These are phyloP conservation scores for Venusia cambrica DNA, from an alignment of 2,888 invertebrate species.

Conservation along the genomic window DNA sequence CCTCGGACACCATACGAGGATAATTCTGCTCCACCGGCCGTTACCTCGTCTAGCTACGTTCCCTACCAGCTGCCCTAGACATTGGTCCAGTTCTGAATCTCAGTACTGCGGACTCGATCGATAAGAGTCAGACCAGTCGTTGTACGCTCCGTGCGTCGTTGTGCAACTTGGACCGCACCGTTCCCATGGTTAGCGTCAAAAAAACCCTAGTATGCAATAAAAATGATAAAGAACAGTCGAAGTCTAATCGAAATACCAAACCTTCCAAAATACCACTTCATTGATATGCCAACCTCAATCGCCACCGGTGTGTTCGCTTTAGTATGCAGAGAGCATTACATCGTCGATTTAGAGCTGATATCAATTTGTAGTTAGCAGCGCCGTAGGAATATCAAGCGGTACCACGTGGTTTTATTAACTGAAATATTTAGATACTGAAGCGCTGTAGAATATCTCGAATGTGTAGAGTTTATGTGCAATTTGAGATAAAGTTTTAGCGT, in stretches of 20 bases:
- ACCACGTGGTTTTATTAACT: constrained; percentile 37
- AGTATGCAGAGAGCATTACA: constrained; percentile 55
- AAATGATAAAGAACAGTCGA: constrained; percentile 32
- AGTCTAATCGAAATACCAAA: constrained; percentile 33
- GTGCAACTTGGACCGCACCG: too few relatives aligned
- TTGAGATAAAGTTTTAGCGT: too few relatives aligned
- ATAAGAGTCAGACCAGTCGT: too few relatives aligned
- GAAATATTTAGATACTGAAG: constrained; percentile 9
- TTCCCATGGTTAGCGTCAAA: too few relatives aligned
- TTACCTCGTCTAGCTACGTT: too few relatives aligned
- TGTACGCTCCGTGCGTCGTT: too few relatives aligned
- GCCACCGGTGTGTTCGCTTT: constrained; percentile 52
- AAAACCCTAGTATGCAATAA: constrained; percentile 14
- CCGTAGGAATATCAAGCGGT: constrained; percentile 47
- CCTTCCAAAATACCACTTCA: constrained; percentile 45
- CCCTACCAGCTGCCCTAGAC: too few relatives aligned
- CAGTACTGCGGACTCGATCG: too few relatives aligned
- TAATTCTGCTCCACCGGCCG: too few relatives aligned
- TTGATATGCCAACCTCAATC: constrained; percentile 53
- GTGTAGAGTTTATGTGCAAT: too few relatives aligned
- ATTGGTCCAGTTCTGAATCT: too few relatives aligned
- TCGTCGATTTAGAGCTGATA: constrained; percentile 71
- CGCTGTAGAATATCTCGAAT: constrained; percentile 1
- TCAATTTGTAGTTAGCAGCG: constrained; percentile 67
- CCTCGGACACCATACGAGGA: too few relatives aligned